Percentiles rank a stretch among this genome's conserved stretches.
Evolutionary conservation across 2,113 vertebrate genomes (phyloP).

Genomic region (Hucho hucho): DNA sequence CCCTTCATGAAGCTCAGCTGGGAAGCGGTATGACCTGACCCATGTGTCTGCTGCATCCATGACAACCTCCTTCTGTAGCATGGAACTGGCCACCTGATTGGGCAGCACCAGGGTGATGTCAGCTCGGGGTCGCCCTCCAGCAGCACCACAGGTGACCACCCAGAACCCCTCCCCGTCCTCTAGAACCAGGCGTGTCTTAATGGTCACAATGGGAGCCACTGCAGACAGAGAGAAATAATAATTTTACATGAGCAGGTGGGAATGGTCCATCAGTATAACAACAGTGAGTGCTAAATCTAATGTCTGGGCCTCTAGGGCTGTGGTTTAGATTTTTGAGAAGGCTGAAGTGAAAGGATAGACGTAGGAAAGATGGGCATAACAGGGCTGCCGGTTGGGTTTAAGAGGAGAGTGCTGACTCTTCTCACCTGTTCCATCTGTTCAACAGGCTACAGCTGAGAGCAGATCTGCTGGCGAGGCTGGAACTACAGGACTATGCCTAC

Average conservation of each 20-base stretch:
- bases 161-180: conserved; percentile 51
- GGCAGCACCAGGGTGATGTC: conserved; percentile 61
- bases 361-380: conserved; percentile 35
- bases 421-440: conserved; percentile 69
- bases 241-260: conserved; percentile 28
- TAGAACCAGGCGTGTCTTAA: conserved; percentile 55
- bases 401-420: conserved; percentile 49
- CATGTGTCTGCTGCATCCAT: conserved; percentile 29
- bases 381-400: conserved; percentile 47
- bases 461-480: conserved; percentile 65
- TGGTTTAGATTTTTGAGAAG: conserved; percentile 47
- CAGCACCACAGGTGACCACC: conserved; percentile 66
- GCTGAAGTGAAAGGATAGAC: conserved; percentile 42
- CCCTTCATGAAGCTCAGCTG: conserved; percentile 44
- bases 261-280: conserved; percentile 58
- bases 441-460: conserved; percentile 58
- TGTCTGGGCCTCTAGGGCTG: conserved; percentile 23
- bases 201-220: conserved; percentile 64
- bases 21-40: conserved; percentile 44
- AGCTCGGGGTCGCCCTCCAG: conserved; percentile 66
- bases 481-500: too few relatives aligned
- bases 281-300: conserved; percentile 47
- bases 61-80: conserved; percentile 17
- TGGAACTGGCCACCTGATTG: conserved; percentile 11
- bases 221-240: conserved; percentile 44